Base-by-base conservation (phyloP, 2,888 invertebrate species). In the Hoplodrina blanda region DNA sequence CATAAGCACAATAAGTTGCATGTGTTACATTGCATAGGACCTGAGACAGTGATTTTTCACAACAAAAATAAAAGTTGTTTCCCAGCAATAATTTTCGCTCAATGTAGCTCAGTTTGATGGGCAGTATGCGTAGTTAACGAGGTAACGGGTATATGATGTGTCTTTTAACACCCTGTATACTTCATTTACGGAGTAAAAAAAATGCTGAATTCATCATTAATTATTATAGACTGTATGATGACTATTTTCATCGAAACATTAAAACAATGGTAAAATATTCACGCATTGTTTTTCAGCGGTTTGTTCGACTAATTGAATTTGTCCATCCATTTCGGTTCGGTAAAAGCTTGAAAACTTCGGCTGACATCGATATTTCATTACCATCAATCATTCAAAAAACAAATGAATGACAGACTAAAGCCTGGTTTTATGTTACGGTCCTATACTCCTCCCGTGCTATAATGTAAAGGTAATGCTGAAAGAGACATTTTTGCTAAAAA, bases 351-450 rank as follows among this genome's bases (percentile, higher is more conserved):
- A 49, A 73, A 69, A 74, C 37, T 63, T 33, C 19, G 49, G 11
- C 19, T 46, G 59, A 74, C 52, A 69, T 67, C 41, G 33, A 76
- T 53, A 60, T 73, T 73, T 64, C 60, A 64, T 60, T 59, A 65
- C 41, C 59, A 77, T 77, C 75, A 52, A 69, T 80, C 64, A 77
- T 75, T 0, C 17, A 30, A 25, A 19, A 60, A 69, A 57, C 64
- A 64, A 73, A 60, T 41, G 15, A 53, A 78, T 41, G 55, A 60
- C 46, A 63, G n/a, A 56, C 4, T 19, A 41, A 56, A 54, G 33
- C 3, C 10, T 25, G 46, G 17, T 33, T 25, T 54, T 11, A 33
- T 46, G 25, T 46, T 20, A 59, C 44, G 44, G 30, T 30, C 17
- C 7, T 57, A 44, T 13, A 25, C 25, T 25, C 2, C 13, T 17